Evolutionary conservation across 2,797 vertebrate species (phyloP), one percentile per base, ranked within the genome.

Genomic region (Perodicticus potto): DNA sequence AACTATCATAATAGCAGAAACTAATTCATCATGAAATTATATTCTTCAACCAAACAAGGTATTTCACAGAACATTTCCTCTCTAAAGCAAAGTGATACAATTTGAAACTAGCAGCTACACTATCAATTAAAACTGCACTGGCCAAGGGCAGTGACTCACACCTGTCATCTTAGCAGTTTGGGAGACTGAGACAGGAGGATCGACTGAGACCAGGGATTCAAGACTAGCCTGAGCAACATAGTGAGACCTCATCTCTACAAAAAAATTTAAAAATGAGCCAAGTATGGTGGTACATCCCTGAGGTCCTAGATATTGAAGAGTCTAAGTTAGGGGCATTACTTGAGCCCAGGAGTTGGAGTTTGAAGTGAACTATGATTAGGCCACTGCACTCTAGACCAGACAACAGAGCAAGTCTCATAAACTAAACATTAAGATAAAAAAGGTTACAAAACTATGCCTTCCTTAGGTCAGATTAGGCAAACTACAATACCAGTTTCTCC

Each of bases 41-140:
- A 81, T 32, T 95, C 93, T 89, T 89, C 43, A 86, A 93, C 55
- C 55, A 86, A 96, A 93, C 43, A 83, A 86, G 25, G 0, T 70
- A 69, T 84, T 63, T 94, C 78, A 73, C 43, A 86, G 70, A 72
- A 92, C 27, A 93, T 55, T 91, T 83, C 19, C 20, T 85, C 69
- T 65, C 43, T 59, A 45, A 95, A 86, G 74, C 65, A 87, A 89
- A 95, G 83, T 61, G 91, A 95, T 93, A 97, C 94, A 97, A 92
- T 78, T n/a, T 91, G 53, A 91, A 95, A 92, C 55, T 25, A 74
- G 29, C 29, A 53, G 88, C 55, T 96, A 95, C 93, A 93, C 65
- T 94, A 49, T 92, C 84, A 93, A 83, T 55, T 70, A 74, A 94
- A 96, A 90, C 27, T 45, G 40, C 22, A 43, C 57, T 19, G 32